Percentiles rank a stretch among this genome's conserved stretches.
These are phyloP conservation scores for Pristiophorus japonicus DNA, from an alignment of 2,113 vertebrate species.

Conservation along the genomic window DNA sequence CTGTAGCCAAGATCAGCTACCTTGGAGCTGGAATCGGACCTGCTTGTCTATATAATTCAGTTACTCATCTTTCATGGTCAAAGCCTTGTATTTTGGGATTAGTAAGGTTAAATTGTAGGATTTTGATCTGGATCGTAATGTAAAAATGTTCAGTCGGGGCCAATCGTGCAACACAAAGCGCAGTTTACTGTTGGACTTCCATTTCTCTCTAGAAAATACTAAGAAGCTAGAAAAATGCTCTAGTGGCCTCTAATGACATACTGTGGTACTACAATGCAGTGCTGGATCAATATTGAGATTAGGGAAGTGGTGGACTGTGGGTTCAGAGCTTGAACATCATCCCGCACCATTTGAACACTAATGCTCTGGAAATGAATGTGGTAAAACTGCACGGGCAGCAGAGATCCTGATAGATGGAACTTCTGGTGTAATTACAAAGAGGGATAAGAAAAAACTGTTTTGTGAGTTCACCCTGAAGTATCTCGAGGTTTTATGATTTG, in stretches of 20 bases:
- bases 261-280: background rate
- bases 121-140: background rate
- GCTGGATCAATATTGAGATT: background rate
- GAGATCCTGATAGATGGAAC: background rate
- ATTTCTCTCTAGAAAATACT: background rate
- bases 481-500: background rate
- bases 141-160: background rate
- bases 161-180: background rate
- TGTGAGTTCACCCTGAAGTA: background rate
- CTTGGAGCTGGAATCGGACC: background rate
- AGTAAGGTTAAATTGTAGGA: background rate
- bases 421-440: background rate
- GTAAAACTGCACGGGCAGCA: background rate
- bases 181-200: background rate
- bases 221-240: background rate
- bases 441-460: background rate
- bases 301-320: background rate
- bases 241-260: background rate
- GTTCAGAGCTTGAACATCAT: background rate
- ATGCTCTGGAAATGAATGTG: background rate
- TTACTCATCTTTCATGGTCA: background rate
- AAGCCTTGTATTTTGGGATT: background rate
- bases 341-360: background rate
- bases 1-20: background rate
- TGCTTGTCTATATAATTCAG: background rate